Evolutionary conservation across 2,113 vertebrate species (phyloP), one percentile per base, ranked within the genome.

Genomic region (Chaenogobius annularis): DNA sequence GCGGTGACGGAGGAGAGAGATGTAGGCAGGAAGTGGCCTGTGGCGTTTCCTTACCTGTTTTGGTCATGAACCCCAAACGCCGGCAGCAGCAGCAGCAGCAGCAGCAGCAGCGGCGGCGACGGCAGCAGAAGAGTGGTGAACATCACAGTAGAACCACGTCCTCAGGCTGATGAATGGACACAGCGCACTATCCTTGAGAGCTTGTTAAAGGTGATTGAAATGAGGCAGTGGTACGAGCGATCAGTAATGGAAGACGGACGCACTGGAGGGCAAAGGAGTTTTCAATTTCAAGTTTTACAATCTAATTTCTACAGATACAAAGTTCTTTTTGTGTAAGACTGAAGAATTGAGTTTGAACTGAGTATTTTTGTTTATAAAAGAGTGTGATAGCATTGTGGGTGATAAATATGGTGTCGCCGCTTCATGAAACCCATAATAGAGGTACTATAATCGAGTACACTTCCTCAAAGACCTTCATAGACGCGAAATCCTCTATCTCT

Each of bases 121-220:
- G 13, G 54, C 74, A 31, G 77, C 74, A 62, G 83, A 79, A 68
- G 81, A 52, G 1, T 66, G 75, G 70, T 43, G 83, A 81, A 68
- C 46, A 81, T 89, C 83, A 74, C 80, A 31, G 80, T 35, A 66
- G 81, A 82, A 74, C 52, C 0, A 66, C 78, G 78, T 79, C 86
- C 81, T 69, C 3, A 59, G 85, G 90, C 84, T 89, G 90, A 92
- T 83, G 76, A 81, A 91, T 91, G 79, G 65, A 79, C 85, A 71
- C 61, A 71, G 71, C 58, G 59, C 35, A n/a, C 66, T 81, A 72
- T 90, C 87, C 87, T 91, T 89, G 86, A 89, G 82, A 88, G 88
- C 90, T 91, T 89, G 90, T 92, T 92, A 92, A 80, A 89, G 84
- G 88, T 90, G 90, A 91, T 89, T 55, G 87, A 91, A 82, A 86